Base-by-base conservation (phyloP, 2,888 invertebrate species). In the Petrolisthes manimaculis region DNA sequence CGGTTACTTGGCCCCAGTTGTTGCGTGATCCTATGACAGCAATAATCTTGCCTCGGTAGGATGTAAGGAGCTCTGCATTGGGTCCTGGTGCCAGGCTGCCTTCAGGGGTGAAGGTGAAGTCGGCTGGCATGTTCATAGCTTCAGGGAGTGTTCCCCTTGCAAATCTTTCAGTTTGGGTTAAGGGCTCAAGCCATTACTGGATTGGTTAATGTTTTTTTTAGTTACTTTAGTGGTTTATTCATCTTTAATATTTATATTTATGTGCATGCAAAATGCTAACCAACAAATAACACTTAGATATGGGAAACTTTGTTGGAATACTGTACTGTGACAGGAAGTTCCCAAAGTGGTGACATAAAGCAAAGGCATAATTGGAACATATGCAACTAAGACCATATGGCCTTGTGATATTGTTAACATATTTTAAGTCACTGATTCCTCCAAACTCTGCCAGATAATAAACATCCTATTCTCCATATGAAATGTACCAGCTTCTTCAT, bases 51-150 rank as follows among this genome's bases (percentile, higher is more conserved):
- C 94, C 94, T 91, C 95, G 95, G 91, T 95, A 74, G 18, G 95
- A 95, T 54, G 95, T 95, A 21, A 88, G 80, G 8, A 91, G 91
- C 21, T 92, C 93, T 6, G 94, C 93, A 88, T 94, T 94, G 83
- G 95, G 93, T 86, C 95, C 95, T 24, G 95, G 94, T 3, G 95
- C 93, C 14, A 96, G 95, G 4, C 96, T 93, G 18, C 95, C 95
- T 91, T 96, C 96, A 8, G 96, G 93, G 56, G 92, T 92, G 91
- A 96, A 95, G 0, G 97, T 96, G 24, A 96, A 95, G 79, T 96
- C 96, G 93, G 96, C 97, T 4, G 98, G 98, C 92, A 98, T 95
- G 93, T 97, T 98, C 84, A 98, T 95, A 93, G 97, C 97, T 83
- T 95, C 95, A 18, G 95, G 95, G 86, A 98, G 95, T 90, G 96